A percentile compares a stretch with the other conserved stretches of the same genome.
phyloP scores from a whole-genome alignment of 2,113 vertebrate genomes.

The Psilopsiagon aurifrons region DNA sequence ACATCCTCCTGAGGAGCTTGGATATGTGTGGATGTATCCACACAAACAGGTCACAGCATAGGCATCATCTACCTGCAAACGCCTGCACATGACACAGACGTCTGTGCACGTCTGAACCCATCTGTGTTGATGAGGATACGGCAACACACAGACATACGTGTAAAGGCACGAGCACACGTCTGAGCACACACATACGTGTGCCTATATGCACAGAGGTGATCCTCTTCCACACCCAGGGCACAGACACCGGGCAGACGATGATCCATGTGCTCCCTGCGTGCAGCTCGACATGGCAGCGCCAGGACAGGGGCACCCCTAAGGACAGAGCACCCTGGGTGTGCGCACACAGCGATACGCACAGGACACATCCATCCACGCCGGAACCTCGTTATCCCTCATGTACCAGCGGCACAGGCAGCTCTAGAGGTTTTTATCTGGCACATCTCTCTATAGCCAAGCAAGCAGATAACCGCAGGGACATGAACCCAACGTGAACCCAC shows the following conservation, averaged over 20 bases:
- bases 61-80: background rate
- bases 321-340: too few species aligned
- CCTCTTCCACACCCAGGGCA: rapidly evolving
- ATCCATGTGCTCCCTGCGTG: rapidly evolving
- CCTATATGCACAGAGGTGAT: background rate
- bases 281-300: rapidly evolving
- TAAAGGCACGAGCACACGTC: background rate
- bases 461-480: background rate
- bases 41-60: rapidly evolving
- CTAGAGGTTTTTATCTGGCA: rapidly evolving
- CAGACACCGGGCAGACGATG: rapidly evolving
- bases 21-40: rapidly evolving
- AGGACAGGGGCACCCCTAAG: background rate
- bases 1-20: background rate
- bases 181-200: rapidly evolving
- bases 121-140: background rate
- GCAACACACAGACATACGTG: background rate
- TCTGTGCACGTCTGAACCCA: background rate
- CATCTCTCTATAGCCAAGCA: rapidly evolving
- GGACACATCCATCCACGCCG: rapidly evolving
- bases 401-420: rapidly evolving
- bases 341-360: background rate
- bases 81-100: background rate
- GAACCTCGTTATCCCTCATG: rapidly evolving
- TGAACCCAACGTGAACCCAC: rapidly evolving